Conservation (phyloP, 2,888 invertebrate genomes). For the Salticus scenicus region DNA sequence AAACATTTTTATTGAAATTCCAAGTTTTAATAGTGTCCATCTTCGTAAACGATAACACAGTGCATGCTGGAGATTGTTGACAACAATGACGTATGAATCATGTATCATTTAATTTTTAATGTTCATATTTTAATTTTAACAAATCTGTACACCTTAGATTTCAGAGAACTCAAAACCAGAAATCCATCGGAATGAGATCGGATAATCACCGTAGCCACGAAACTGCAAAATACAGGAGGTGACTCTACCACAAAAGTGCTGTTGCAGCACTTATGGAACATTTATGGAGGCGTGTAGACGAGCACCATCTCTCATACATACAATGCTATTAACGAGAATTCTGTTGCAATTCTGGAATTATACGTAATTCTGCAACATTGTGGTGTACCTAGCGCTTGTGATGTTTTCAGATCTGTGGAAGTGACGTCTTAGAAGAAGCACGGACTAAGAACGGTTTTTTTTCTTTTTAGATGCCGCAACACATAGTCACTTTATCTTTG, state of each 20-base stretch:
- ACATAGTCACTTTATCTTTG: neutral
- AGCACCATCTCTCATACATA: neutral
- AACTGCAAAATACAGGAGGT: neutral
- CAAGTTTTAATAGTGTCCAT: too few relatives aligned
- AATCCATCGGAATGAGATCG: constrained; percentile 12
- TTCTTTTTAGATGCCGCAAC: neutral
- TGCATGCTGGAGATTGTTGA: too few relatives aligned
- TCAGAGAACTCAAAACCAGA: neutral
- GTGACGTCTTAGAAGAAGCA: neutral
- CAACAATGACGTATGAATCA: too few relatives aligned
- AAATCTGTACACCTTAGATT: neutral
- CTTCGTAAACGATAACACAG: too few relatives aligned
- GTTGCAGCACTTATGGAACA: neutral
- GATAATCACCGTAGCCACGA: neutral
- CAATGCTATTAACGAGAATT: neutral
- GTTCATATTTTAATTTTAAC: neutral
- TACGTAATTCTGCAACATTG: constrained; percentile 2
- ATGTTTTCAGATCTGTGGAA: neutral
- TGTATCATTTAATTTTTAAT: neutral
- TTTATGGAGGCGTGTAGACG: neutral
- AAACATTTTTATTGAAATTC: too few relatives aligned
- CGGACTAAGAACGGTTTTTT: neutral
- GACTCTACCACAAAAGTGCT: neutral
- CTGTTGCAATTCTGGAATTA: constrained; percentile 1
- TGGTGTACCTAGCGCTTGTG: neutral